These are phyloP conservation scores for Acronicta psi DNA, from an alignment of 2,888 invertebrate genomes.

Conservation along the genomic window DNA sequence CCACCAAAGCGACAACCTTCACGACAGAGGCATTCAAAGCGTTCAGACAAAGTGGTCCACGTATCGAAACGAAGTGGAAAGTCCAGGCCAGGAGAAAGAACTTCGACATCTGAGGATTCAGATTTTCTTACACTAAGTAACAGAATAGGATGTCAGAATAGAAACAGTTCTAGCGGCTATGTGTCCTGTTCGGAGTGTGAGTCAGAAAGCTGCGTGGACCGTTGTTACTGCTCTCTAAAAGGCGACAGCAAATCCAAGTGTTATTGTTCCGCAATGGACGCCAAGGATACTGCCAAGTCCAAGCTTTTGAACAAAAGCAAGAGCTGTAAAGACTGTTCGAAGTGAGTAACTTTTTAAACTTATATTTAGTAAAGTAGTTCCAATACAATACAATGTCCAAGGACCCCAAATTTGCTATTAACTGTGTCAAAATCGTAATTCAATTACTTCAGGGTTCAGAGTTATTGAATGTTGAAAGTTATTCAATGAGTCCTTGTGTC, in stretches of 20 bases:
- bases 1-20: slow-evolving; percentile 81
- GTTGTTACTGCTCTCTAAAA: slow-evolving; percentile 95
- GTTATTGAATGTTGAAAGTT: too few relatives aligned
- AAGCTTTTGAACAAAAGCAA: slow-evolving; percentile 75
- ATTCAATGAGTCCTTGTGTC: too few relatives aligned
- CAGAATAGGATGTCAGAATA: slow-evolving; percentile 89
- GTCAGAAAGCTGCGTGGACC: slow-evolving; percentile 95
- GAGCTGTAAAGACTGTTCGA: slow-evolving; percentile 83
- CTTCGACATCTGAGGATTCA: slow-evolving; percentile 90
- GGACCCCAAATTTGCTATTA: too few relatives aligned
- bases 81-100: slow-evolving; percentile 88
- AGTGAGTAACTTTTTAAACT: slow-evolving; percentile 70
- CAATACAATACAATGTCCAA: too few relatives aligned
- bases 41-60: slow-evolving; percentile 79
- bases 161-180: slow-evolving; percentile 92
- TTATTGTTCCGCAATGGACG: slow-evolving; percentile 90
- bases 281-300: slow-evolving; percentile 75
- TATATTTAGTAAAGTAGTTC: too few relatives aligned
- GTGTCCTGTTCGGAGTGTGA: slow-evolving; percentile 97
- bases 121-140: slow-evolving; percentile 89
- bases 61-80: slow-evolving; percentile 82
- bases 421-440: too few relatives aligned
- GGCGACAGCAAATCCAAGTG: slow-evolving; percentile 89
- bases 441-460: too few relatives aligned
- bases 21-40: slow-evolving; percentile 79